Conservation (phyloP, 2,888 invertebrate species). For the Timandra comae region DNA sequence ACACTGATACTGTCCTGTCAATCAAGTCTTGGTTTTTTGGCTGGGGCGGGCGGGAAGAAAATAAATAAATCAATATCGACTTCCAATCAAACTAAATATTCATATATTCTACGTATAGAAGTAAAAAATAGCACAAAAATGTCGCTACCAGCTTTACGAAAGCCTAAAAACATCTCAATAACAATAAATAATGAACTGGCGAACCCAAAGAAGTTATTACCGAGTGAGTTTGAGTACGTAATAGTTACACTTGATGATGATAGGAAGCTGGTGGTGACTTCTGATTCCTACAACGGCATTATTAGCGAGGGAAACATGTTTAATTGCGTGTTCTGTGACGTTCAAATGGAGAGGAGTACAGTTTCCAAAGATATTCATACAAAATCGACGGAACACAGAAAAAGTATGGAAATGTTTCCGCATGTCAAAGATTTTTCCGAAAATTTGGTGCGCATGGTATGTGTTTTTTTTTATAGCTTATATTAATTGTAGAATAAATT, state of each 20-base stretch:
- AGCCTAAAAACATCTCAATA: slow-evolving; percentile 27
- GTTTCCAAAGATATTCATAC: slow-evolving; percentile 39
- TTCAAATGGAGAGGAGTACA: slow-evolving; percentile 29
- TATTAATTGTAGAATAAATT: too few relatives aligned
- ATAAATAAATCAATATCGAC: too few relatives aligned
- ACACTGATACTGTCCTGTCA: too few relatives aligned
- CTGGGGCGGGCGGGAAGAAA: too few relatives aligned
- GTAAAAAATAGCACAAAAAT: too few relatives aligned
- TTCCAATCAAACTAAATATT: too few relatives aligned
- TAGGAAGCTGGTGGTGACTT: slow-evolving; percentile 43
- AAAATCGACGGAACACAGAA: slow-evolving; percentile 30
- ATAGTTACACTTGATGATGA: slow-evolving; percentile 44
- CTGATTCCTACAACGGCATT: slow-evolving; percentile 49
- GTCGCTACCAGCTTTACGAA: slow-evolving; percentile 37
- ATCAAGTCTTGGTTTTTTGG: too few relatives aligned
- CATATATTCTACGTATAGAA: too few relatives aligned
- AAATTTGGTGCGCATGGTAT: slow-evolving; percentile 50
- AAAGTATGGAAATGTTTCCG: slow-evolving; percentile 31
- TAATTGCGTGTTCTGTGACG: slow-evolving; percentile 45
- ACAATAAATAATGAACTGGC: slow-evolving; percentile 2
- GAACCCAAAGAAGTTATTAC: slow-evolving; percentile 6
- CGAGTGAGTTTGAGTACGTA: slow-evolving; percentile 26
- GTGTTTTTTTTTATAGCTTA: slow-evolving; percentile 1
- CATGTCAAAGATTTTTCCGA: slow-evolving; percentile 39
- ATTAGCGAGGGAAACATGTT: slow-evolving; percentile 33